Conservation (phyloP, 2,888 invertebrate genomes). For the Autographa gamma region DNA sequence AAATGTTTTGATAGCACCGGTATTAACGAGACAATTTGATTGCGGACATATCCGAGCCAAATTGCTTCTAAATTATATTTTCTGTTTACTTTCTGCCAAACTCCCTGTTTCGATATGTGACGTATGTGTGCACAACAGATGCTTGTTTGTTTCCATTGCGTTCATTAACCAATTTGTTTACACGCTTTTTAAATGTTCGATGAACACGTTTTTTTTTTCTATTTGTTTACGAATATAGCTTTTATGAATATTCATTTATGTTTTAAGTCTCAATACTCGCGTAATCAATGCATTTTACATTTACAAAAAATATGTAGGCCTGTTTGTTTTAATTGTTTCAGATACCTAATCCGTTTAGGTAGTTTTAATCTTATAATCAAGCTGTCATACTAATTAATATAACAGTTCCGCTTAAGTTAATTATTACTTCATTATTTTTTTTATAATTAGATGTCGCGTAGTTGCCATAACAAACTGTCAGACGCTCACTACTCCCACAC, state of each 20-base stretch:
- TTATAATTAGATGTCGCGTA: slow-evolving; percentile 61
- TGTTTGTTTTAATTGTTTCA: slow-evolving; percentile 42
- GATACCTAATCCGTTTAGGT: slow-evolving; percentile 55
- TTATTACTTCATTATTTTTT: slow-evolving; percentile 58
- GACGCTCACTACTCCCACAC: slow-evolving; percentile 60
- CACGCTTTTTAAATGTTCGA: slow-evolving; percentile 71
- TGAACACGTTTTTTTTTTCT: slow-evolving; percentile 55
- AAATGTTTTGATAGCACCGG: slow-evolving; percentile 89
- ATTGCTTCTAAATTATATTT: slow-evolving; percentile 89
- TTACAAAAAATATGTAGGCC: slow-evolving; percentile 39
- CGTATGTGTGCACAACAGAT: slow-evolving; percentile 76
- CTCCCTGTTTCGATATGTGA: slow-evolving; percentile 84
- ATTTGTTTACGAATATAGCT: slow-evolving; percentile 35
- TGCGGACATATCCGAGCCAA: slow-evolving; percentile 88
- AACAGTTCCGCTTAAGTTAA: slow-evolving; percentile 64
- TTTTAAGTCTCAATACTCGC: slow-evolving; percentile 38
- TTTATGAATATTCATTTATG: slow-evolving; percentile 28
- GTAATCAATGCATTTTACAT: slow-evolving; percentile 19
- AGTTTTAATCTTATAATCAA: slow-evolving; percentile 67
- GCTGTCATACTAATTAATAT: slow-evolving; percentile 66
- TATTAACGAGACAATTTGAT: slow-evolving; percentile 90
- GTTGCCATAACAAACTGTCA: slow-evolving; percentile 48
- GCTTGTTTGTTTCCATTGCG: slow-evolving; percentile 80
- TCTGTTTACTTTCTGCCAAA: slow-evolving; percentile 89
- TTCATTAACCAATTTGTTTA: slow-evolving; percentile 83